These are phyloP conservation scores for Neotoxoptera formosana DNA, from an alignment of 1,140 invertebrate genomes.

Conservation along the genomic window DNA sequence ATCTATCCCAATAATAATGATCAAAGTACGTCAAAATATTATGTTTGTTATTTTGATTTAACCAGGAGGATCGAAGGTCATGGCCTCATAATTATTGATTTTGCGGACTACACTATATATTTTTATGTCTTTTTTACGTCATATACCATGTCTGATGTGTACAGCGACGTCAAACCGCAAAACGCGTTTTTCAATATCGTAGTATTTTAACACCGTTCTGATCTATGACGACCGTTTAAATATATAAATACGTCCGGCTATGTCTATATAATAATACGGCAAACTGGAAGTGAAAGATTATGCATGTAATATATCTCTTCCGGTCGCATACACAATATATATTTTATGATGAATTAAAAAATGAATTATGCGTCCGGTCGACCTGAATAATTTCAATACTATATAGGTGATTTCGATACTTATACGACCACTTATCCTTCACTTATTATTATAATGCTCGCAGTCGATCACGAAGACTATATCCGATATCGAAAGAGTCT, in stretches of 20 bases:
- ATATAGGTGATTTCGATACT: not conserved
- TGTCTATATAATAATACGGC: not conserved
- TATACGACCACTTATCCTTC: not conserved
- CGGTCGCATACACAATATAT: too few species aligned
- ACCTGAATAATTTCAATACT: not conserved
- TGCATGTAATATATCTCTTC: too few species aligned
- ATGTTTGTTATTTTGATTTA: not conserved
- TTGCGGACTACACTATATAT: not conserved
- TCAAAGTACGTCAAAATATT: too few species aligned
- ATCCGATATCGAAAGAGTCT: not conserved
- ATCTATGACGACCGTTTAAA: not conserved
- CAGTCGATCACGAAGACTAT: not conserved
- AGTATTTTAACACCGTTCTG: not conserved
- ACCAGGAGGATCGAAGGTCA: not conserved
- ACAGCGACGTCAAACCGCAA: not conserved
- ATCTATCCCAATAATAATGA: not conserved
- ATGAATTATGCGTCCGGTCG: not conserved
- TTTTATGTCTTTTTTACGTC: too few species aligned
- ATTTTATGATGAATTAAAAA: not conserved
- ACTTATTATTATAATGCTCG: too few species aligned
- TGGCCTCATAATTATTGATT: not conserved
- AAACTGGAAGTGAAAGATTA: not conserved
- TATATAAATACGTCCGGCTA: not conserved
- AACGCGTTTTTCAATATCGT: not conserved
- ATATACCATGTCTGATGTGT: not conserved